These are phyloP conservation scores for Panthera tigris DNA, from an alignment of 2,113 vertebrate species.

Conservation along the genomic window DNA sequence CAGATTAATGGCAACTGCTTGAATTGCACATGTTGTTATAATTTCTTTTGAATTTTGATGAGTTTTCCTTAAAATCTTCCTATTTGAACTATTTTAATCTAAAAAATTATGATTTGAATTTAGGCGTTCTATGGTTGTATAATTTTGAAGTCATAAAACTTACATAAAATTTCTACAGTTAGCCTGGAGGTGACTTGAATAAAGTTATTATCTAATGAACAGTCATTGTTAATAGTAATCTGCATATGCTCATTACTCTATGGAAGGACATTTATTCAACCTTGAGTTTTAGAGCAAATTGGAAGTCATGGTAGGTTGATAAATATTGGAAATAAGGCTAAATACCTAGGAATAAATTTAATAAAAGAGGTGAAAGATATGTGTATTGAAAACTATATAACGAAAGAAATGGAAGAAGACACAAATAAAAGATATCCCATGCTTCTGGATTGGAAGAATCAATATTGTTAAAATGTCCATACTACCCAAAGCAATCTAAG, in stretches of 20 bases:
- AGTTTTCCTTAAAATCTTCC: conserved; percentile 59
- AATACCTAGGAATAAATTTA: background rate
- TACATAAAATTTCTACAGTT: conserved; percentile 58
- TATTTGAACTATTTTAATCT: conserved; percentile 27
- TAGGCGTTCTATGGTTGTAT: background rate
- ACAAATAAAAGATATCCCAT: background rate
- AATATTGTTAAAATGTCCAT: background rate
- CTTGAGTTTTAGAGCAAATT: conserved; percentile 78
- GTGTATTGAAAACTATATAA: background rate
- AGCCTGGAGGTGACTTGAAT: conserved; percentile 69
- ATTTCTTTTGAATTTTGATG: conserved; percentile 39
- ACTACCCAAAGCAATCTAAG: background rate
- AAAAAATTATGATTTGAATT: conserved; percentile 30
- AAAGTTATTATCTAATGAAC: conserved; percentile 77
- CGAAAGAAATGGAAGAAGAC: background rate
- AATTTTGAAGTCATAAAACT: conserved; percentile 61
- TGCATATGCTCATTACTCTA: conserved; percentile 55
- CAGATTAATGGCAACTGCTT: conserved; percentile 31
- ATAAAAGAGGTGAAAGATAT: background rate
- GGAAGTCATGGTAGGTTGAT: conserved; percentile 48
- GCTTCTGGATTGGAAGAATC: background rate
- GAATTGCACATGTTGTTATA: conserved; percentile 47
- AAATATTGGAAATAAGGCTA: conserved; percentile 76
- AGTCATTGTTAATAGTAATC: conserved; percentile 74
- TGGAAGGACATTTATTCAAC: conserved; percentile 74